Percentiles rank a stretch among this genome's conserved stretches.
Conservation (phyloP, 2,113 vertebrate genomes). For the Podarcis muralis region DNA sequence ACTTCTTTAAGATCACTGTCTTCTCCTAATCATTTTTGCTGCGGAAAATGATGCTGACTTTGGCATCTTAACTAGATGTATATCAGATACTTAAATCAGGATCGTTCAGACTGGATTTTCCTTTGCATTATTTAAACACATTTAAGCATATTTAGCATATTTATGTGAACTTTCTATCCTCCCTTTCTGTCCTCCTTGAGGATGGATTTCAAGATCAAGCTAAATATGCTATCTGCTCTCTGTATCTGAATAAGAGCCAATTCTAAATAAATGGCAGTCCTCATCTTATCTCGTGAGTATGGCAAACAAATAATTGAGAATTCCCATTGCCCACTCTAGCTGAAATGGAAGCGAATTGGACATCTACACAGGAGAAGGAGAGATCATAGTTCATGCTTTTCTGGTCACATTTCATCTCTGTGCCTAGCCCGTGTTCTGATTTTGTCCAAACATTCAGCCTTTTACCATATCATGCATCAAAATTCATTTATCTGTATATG, state of each 20-base stretch:
- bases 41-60: not conserved
- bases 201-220: not conserved
- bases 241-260: not conserved
- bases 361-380: not conserved
- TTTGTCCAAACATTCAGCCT: accelerated
- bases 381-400: not conserved
- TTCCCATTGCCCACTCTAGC: not conserved
- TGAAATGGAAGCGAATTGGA: not conserved
- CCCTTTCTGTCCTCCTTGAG: accelerated
- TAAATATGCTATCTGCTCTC: not conserved
- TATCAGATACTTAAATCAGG: accelerated
- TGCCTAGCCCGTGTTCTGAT: accelerated
- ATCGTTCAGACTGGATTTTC: not conserved
- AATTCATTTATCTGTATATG: conserved; percentile 29
- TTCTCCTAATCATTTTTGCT: not conserved
- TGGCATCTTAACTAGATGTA: not conserved
- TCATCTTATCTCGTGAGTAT: not conserved
- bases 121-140: not conserved
- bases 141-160: accelerated
- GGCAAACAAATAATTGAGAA: not conserved
- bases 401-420: accelerated
- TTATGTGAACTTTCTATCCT: not conserved
- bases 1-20: not conserved
- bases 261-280: not conserved
- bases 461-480: not conserved